Percentiles rank a stretch among this genome's conserved stretches.
These are phyloP conservation scores for Cabera pusaria DNA, from an alignment of 2,888 invertebrate species.

Conservation along the genomic window DNA sequence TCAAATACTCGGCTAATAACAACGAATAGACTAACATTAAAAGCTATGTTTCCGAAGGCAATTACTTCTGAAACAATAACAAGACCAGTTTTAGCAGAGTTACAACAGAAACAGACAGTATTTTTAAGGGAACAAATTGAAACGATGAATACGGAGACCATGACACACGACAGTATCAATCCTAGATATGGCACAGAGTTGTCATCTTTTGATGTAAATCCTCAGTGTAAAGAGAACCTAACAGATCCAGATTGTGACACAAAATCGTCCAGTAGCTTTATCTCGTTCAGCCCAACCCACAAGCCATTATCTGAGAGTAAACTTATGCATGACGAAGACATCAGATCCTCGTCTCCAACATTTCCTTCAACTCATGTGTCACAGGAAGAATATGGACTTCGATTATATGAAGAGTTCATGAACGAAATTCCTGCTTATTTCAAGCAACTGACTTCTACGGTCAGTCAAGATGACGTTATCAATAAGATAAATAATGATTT, in stretches of 20 bases:
- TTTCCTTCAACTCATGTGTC: conserved; percentile 15
- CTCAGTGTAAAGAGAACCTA: conserved; percentile 1
- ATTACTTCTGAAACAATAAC: conserved; percentile 66
- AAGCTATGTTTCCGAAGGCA: conserved; percentile 57
- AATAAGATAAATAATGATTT: conserved; percentile 41
- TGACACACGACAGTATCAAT: conserved; percentile 1
- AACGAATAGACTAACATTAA: conserved; percentile 56
- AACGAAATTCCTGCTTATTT: conserved; percentile 49
- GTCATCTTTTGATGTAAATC: conserved; percentile 3
- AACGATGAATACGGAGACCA: conserved; percentile 1
- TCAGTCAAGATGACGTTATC: conserved; percentile 45
- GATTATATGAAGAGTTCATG: conserved; percentile 55
- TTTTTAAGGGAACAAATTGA: conserved; percentile 23
- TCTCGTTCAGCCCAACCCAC: background rate
- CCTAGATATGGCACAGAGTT: too few relatives aligned
- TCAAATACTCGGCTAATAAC: conserved; percentile 41
- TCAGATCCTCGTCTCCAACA: background rate
- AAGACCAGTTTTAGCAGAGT: conserved; percentile 46
- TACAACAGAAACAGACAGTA: conserved; percentile 35
- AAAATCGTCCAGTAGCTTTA: conserved; percentile 6
- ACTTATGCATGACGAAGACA: background rate
- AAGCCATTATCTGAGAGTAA: background rate
- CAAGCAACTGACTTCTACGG: conserved; percentile 35
- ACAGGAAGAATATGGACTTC: conserved; percentile 33
- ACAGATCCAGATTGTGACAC: conserved; percentile 1